phyloP scores from a whole-genome alignment of 1,140 invertebrate species.

The Fopius arisanus region DNA sequence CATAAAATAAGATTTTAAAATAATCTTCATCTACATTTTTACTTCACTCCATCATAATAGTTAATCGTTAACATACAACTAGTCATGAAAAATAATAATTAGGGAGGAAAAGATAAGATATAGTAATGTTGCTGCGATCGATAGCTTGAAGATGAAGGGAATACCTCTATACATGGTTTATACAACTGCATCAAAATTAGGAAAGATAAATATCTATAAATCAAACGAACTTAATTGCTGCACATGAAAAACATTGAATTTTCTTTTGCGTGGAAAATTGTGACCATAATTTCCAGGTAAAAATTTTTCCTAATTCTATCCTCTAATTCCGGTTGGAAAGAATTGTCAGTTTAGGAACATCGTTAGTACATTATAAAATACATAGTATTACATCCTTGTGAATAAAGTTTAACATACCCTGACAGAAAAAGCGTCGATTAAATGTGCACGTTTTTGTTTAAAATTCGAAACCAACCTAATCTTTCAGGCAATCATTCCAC shows the following conservation, averaged over 20 bases:
- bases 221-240: not conserved
- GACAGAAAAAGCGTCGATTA: no score
- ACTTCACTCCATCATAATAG: not conserved
- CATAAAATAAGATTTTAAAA: not conserved
- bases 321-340: no score
- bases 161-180: conserved; percentile 49
- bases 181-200: conserved; percentile 46
- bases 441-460: no score
- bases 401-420: not conserved
- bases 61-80: not conserved
- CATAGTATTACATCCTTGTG: not conserved
- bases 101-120: not conserved
- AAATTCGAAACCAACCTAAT: no score
- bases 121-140: not conserved
- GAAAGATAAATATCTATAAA: not conserved
- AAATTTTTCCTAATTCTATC: not conserved
- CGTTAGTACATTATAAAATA: not conserved
- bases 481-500: no score
- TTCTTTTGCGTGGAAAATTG: not conserved
- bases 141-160: conserved; percentile 27
- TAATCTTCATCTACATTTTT: not conserved
- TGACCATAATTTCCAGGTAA: not conserved
- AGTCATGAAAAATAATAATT: conserved; percentile 7
- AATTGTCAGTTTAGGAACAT: not conserved
- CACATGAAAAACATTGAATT: not conserved